Percentiles rank a stretch among this genome's conserved stretches.
These are phyloP conservation scores for Papilio demoleus DNA, from an alignment of 2,888 invertebrate species.

Conservation along the genomic window DNA sequence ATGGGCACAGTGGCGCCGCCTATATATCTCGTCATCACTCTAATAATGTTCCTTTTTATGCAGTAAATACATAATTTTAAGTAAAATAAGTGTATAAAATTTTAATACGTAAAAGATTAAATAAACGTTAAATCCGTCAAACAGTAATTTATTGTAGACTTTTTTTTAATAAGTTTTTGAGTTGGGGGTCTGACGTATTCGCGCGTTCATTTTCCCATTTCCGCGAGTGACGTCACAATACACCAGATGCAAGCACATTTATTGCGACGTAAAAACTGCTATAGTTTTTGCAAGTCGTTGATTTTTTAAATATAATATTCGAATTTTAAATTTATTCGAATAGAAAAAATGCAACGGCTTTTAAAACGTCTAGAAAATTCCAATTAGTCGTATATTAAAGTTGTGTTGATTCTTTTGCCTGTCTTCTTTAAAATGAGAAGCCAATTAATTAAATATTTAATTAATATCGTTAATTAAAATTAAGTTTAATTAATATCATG, in stretches of 20 bases:
- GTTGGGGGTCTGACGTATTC: not conserved
- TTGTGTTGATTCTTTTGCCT: no score
- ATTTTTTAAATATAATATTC: not conserved
- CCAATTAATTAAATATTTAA: not conserved
- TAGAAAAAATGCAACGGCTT: not conserved
- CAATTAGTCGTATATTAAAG: not conserved
- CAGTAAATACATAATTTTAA: no score
- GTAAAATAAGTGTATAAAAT: no score
- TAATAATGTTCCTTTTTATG: not conserved
- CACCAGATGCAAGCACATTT: constrained; percentile 23
- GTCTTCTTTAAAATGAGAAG: not conserved
- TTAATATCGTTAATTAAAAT: not conserved
- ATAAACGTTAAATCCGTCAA: not conserved
- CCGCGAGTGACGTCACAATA: constrained; percentile 18
- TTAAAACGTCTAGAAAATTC: not conserved
- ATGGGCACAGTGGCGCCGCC: not conserved
- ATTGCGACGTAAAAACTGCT: constrained; percentile 14
- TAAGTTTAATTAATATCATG: no score
- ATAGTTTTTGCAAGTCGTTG: not conserved
- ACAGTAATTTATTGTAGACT: not conserved
- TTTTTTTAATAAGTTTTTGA: constrained; percentile 1
- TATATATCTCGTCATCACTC: not conserved
- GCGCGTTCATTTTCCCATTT: constrained; percentile 14
- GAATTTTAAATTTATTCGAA: not conserved
- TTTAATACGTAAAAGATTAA: no score